phyloP scores from a whole-genome alignment of 2,113 vertebrate species.

The Grantiella picta region DNA sequence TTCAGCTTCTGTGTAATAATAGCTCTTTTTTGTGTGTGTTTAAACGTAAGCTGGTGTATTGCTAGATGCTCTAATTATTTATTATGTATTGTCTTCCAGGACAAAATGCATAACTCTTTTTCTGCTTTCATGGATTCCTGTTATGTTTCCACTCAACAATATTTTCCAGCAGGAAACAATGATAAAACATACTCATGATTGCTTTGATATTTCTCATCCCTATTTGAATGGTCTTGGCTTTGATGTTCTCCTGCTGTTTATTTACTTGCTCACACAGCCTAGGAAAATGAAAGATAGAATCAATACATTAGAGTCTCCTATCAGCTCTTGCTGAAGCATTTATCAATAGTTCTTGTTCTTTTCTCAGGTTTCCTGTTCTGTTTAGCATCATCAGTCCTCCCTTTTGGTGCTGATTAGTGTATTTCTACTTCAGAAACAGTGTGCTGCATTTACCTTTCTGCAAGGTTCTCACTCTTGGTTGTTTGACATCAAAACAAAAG shows the following conservation, averaged over 20 bases:
- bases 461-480: neutral
- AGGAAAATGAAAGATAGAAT: neutral
- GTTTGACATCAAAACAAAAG: neutral
- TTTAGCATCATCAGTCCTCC: neutral
- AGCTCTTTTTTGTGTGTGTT: neutral
- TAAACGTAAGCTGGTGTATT: neutral
- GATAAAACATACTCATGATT: neutral
- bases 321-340: neutral
- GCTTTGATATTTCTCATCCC: neutral
- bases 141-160: neutral
- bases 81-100: neutral
- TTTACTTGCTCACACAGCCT: neutral
- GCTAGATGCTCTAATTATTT: neutral
- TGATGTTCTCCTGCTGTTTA: neutral
- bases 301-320: neutral
- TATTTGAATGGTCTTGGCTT: neutral
- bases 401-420: neutral
- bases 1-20: neutral
- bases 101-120: neutral
- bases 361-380: neutral
- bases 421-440: neutral
- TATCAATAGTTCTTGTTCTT: neutral
- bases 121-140: neutral
- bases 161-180: neutral
- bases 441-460: neutral